Evolutionary conservation across 2,797 vertebrate species (phyloP).

Genomic region (Gorsachius magnificus): DNA sequence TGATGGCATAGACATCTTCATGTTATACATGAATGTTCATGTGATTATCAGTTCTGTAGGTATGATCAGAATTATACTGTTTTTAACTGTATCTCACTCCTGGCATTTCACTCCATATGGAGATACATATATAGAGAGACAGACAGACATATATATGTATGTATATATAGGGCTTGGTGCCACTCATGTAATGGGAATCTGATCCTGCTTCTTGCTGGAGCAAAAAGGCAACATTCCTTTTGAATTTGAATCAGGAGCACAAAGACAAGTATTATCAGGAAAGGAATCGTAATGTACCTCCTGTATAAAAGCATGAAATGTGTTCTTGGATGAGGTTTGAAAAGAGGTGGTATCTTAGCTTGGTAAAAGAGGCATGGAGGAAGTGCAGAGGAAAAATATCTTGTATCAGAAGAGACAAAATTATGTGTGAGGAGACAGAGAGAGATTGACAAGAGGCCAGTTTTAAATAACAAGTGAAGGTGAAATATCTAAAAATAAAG

Average conservation of each 20-base stretch:
- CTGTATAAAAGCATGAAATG: not conserved
- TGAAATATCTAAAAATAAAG: not conserved
- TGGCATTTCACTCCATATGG: not conserved
- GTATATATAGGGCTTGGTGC: not conserved
- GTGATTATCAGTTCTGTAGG: not conserved
- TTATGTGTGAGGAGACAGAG: not conserved
- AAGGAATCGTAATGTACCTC: not conserved
- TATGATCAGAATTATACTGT: not conserved
- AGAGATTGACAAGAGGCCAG: not conserved
- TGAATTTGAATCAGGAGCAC: not conserved
- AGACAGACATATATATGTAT: not conserved
- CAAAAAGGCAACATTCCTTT: not conserved
- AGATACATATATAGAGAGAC: rapidly evolving
- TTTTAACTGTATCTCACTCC: not conserved
- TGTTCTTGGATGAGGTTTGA: not conserved
- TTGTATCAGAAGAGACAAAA: not conserved
- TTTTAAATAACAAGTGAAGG: not conserved
- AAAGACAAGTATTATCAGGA: not conserved
- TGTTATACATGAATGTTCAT: not conserved
- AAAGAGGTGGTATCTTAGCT: not conserved
- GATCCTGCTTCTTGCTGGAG: not conserved
- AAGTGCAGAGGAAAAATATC: not conserved
- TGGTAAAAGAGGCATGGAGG: not conserved
- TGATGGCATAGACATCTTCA: not conserved
- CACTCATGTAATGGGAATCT: not conserved